Evolutionary conservation across 2,113 vertebrate genomes (phyloP).

Genomic region (Prietella phreatophila): DNA sequence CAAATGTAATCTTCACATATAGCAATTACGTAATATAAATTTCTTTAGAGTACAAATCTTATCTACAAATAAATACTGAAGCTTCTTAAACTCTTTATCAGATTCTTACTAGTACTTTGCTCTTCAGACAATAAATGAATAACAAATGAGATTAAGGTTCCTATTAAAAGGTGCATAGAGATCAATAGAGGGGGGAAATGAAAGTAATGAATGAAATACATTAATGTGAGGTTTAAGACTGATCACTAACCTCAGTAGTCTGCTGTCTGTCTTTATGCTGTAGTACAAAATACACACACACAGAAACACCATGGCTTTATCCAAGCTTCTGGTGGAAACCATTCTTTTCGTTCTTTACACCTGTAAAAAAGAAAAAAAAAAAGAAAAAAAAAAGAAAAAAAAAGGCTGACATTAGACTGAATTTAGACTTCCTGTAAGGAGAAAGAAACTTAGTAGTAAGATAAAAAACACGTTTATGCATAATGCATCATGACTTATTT

Average conservation of each 20-base stretch:
- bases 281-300: conserved; percentile 73
- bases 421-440: not conserved
- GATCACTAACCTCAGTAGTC: conserved; percentile 77
- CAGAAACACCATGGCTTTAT: conserved; percentile 62
- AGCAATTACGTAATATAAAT: not conserved
- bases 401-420: not conserved
- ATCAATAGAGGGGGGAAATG: no score
- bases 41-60: not conserved
- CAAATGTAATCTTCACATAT: not conserved
- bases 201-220: not conserved
- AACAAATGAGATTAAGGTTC: not conserved
- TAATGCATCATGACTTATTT: no score
- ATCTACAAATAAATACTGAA: not conserved
- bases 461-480: not conserved
- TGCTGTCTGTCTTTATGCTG: conserved; percentile 71
- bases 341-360: conserved; percentile 57
- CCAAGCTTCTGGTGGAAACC: conserved; percentile 66
- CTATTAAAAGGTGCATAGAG: not conserved
- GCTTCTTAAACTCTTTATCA: not conserved
- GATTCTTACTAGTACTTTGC: not conserved
- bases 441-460: not conserved
- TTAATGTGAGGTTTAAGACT: not conserved
- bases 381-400: not conserved
- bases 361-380: conserved; percentile 62
- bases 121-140: not conserved